Evolutionary conservation across 1,140 invertebrate genomes (phyloP).

Genomic region (Grapholita molesta): DNA sequence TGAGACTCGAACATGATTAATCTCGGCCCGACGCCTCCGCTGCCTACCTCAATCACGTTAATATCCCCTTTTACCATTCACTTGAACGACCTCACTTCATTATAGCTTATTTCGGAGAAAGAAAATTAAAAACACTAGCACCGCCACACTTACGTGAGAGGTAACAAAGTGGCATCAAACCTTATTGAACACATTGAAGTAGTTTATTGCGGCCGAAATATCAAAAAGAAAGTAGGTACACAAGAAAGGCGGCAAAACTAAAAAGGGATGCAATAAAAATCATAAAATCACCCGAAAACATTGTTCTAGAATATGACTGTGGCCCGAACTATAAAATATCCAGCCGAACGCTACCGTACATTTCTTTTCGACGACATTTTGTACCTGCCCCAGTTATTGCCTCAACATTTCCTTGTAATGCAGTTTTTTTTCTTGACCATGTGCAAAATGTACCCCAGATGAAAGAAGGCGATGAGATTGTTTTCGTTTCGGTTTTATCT

Average conservation of each 20-base stretch:
- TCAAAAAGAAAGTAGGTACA: conserved; percentile 17
- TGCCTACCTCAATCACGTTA: not conserved
- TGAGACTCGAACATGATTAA: conserved; percentile 8
- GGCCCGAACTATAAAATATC: conserved; percentile 35
- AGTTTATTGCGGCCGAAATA: not conserved
- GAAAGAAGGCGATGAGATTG: conserved; percentile 2
- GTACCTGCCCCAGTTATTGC: conserved; percentile 9
- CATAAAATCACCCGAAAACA: conserved; percentile 45
- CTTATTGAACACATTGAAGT: not conserved
- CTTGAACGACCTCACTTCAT: not conserved
- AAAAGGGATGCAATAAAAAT: conserved; percentile 37
- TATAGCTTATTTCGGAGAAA: not conserved
- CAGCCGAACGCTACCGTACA: conserved; percentile 47
- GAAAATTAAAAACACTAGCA: not conserved
- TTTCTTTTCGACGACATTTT: conserved; percentile 32
- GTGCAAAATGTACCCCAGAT: not conserved
- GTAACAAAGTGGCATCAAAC: not conserved
- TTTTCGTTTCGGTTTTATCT: conserved; percentile 5
- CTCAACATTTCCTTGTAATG: conserved; percentile 4
- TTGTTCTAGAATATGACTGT: conserved; percentile 35
- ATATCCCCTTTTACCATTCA: not conserved
- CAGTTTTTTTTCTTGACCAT: conserved; percentile 1
- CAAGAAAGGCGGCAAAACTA: conserved; percentile 31
- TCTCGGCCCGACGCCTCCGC: not conserved
- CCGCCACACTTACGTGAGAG: not conserved